Base-by-base conservation (phyloP, 2,113 vertebrate species). In the Rana temporaria region DNA sequence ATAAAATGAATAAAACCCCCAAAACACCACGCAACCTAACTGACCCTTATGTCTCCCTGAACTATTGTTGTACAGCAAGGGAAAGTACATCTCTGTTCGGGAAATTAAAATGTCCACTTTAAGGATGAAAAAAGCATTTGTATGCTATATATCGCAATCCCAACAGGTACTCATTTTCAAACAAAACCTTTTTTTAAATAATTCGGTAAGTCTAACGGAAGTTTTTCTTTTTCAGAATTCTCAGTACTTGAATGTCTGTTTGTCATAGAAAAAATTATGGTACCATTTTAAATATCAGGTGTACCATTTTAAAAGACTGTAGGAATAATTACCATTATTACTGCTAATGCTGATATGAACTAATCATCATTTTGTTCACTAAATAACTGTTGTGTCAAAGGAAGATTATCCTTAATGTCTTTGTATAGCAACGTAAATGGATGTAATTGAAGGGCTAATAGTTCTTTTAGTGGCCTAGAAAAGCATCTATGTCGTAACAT, bases 391-490 rank as follows among this genome's bases (percentile, higher is more conserved):
- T 38, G 42, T 59, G 52, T 56, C 68, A 30, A 30, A 30, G 20
- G 57, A 42, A 70, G 32, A 63, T 71, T 62, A 30, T 52, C 4
- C 22, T 5, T 71, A 71, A 80, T 80, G 55, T 20, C 66, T 70
- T 70, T 71, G 20, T 70, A 52, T 26, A 71, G 66, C 22, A 71
- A 68, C 69, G n/a, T 69, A 79, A 80, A 71, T 80, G 67, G 56
- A 71, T 48, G 66, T 62, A 70, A 71, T 80, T 71, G 53, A 60
- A 17, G 42, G 14, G 30, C 66, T 80, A 69, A 70, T 71, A 80
- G 78, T 70, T 80, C 52, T 79, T 79, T 57, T 38, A 67, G 30
- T 69, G 65, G 30, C 65, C 65, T 59, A 69, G 65, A 79, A 79
- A 78, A 59, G 14, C 55, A 70, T 48, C 32, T 38, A 6, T 26